These are phyloP conservation scores for Ammodytes marinus DNA, from an alignment of 2,113 vertebrate species.

Conservation along the genomic window DNA sequence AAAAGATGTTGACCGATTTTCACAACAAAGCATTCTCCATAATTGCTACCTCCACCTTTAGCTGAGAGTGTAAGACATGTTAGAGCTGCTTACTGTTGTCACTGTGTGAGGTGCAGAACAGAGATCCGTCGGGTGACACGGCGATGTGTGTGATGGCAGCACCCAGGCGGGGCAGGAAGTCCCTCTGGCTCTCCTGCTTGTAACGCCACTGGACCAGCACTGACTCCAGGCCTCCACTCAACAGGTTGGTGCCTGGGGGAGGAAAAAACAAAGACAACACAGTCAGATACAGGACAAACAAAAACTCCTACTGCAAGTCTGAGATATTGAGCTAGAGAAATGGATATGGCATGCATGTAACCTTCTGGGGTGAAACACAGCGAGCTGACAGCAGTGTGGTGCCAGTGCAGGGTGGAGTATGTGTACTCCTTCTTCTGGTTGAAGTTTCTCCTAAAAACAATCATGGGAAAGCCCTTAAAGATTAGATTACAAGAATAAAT, in stretches of 20 bases:
- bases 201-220: conserved; percentile 94
- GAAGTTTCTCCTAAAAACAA: conserved; percentile 91
- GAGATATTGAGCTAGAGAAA: not conserved
- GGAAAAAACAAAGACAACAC: not conserved
- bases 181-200: conserved; percentile 83
- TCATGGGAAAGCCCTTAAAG: no score
- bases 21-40: no score
- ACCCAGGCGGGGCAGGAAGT: conserved; percentile 94
- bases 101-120: conserved; percentile 90
- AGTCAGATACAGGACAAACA: not conserved
- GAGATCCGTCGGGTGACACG: conserved; percentile 88
- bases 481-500: not conserved
- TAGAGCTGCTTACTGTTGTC: conserved; percentile 92
- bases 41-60: no score
- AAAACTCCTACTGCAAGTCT: not conserved
- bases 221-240: conserved; percentile 94
- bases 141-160: conserved; percentile 89
- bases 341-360: conserved; percentile 56
- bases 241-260: conserved; percentile 88
- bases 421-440: conserved; percentile 90
- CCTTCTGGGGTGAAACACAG: conserved; percentile 92
- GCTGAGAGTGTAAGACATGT: not conserved
- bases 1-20: no score
- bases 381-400: conserved; percentile 89
- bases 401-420: conserved; percentile 93